Percentiles rank a stretch among this genome's conserved stretches.
phyloP scores from a whole-genome alignment of 2,113 vertebrate species.

The Petrocephalus zakoni region DNA sequence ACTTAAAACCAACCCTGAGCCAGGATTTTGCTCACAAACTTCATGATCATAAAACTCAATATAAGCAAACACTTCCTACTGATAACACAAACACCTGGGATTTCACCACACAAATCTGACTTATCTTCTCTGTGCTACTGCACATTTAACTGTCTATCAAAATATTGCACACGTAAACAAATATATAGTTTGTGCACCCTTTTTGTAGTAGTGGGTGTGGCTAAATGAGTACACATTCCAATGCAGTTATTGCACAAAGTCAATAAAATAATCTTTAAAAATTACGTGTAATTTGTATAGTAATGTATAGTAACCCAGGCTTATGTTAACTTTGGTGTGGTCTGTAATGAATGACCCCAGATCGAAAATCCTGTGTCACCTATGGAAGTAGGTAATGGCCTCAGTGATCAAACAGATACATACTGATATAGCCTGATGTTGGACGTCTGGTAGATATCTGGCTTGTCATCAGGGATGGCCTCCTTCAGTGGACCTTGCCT shows the following conservation, averaged over 20 bases:
- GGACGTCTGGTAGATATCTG: constrained; percentile 53
- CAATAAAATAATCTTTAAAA: background rate
- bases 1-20: background rate
- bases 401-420: constrained; percentile 23
- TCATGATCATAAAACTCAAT: background rate
- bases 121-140: too few relatives aligned
- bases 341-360: background rate
- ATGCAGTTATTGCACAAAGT: background rate
- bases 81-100: too few relatives aligned
- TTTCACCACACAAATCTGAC: too few relatives aligned
- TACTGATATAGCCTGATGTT: constrained; percentile 78
- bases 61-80: too few relatives aligned
- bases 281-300: background rate
- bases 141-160: too few relatives aligned
- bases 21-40: background rate
- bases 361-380: background rate
- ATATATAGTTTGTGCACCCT: background rate
- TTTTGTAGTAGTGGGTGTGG: background rate
- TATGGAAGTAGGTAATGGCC: background rate
- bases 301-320: background rate
- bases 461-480: constrained; percentile 50
- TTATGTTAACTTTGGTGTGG: background rate
- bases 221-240: background rate
- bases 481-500: constrained; percentile 57
- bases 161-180: too few relatives aligned